Conservation (phyloP, 1,140 invertebrate species). For the Drosophila seguyi region DNA sequence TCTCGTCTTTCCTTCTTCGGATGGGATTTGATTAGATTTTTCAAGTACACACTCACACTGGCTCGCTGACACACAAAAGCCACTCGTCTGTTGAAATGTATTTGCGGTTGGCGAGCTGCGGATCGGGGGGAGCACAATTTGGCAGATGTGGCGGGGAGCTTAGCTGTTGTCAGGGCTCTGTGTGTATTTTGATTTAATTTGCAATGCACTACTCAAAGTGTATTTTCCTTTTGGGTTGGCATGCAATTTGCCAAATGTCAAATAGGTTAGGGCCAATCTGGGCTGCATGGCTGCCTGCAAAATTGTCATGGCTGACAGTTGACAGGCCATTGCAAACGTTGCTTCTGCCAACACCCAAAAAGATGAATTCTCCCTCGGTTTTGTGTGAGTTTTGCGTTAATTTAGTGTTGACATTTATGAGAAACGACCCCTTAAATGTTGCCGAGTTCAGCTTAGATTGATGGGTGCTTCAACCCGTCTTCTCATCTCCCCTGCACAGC, state of each 20-base stretch:
- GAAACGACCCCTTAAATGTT: slow-evolving; percentile 62
- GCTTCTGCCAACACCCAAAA: slow-evolving; percentile 21
- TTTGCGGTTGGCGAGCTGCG: slow-evolving; percentile 43
- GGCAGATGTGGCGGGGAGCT: slow-evolving; percentile 25
- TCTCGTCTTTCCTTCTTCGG: slow-evolving; percentile 14
- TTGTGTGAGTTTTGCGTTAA: slow-evolving; percentile 46
- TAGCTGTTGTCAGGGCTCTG: slow-evolving; percentile 55
- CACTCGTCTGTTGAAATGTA: slow-evolving; percentile 54
- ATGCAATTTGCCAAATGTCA: slow-evolving; percentile 64
- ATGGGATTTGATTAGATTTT: slow-evolving; percentile 72
- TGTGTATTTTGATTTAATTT: slow-evolving; percentile 79
- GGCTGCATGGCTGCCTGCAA: slow-evolving; percentile 54
- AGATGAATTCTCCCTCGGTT: slow-evolving; percentile 53
- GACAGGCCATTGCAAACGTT: slow-evolving; percentile 36
- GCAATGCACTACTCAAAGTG: slow-evolving; percentile 56
- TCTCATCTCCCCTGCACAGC: slow-evolving; percentile 31
- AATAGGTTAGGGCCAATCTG: slow-evolving; percentile 37
- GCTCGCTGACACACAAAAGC: slow-evolving; percentile 33
- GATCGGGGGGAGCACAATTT: slow-evolving; percentile 25
- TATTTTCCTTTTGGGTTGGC: slow-evolving; percentile 41
- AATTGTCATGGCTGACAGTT: slow-evolving; percentile 71
- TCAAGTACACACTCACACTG: slow-evolving; percentile 25
- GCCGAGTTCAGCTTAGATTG: slow-evolving; percentile 50
- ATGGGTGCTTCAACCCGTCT: slow-evolving; percentile 36
- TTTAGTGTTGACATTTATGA: slow-evolving; percentile 80